Evolutionary conservation across 2,888 invertebrate species (phyloP).

Genomic region (Spicauda simplicius): DNA sequence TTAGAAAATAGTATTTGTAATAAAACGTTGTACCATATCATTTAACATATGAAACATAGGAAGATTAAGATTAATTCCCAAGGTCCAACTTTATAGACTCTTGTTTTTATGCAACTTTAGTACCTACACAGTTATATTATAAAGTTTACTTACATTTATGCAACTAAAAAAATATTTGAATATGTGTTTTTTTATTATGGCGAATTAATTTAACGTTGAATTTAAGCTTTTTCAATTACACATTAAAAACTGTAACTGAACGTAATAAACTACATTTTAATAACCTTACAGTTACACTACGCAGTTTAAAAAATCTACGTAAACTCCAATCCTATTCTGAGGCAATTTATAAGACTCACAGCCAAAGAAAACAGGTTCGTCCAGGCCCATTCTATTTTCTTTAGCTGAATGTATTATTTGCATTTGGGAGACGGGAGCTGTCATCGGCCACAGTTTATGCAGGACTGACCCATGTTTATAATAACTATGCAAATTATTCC

Average conservation of each 20-base stretch:
- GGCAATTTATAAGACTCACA: slow-evolving; percentile 12
- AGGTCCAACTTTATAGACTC: too few relatives aligned
- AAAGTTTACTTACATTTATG: too few relatives aligned
- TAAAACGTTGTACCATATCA: neutral
- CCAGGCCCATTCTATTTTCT: slow-evolving; percentile 46
- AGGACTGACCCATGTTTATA: slow-evolving; percentile 81
- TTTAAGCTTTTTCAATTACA: too few relatives aligned
- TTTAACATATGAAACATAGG: neutral
- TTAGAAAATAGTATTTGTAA: neutral
- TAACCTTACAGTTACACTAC: too few relatives aligned
- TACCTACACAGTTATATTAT: too few relatives aligned
- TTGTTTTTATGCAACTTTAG: too few relatives aligned
- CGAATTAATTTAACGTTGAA: too few relatives aligned
- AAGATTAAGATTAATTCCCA: too few relatives aligned
- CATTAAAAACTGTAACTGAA: too few relatives aligned
- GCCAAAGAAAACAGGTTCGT: slow-evolving; percentile 13
- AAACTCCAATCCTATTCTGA: neutral
- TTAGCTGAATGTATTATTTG: slow-evolving; percentile 58
- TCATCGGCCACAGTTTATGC: slow-evolving; percentile 75
- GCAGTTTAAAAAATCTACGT: neutral
- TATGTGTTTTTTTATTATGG: too few relatives aligned
- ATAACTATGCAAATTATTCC: slow-evolving; percentile 83
- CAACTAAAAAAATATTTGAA: too few relatives aligned
- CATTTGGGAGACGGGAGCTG: slow-evolving; percentile 72
- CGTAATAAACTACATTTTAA: too few relatives aligned